Evolutionary conservation across 2,888 invertebrate species (phyloP), one percentile per base, ranked within the genome.

Genomic region (Drosophila macrospina): DNA sequence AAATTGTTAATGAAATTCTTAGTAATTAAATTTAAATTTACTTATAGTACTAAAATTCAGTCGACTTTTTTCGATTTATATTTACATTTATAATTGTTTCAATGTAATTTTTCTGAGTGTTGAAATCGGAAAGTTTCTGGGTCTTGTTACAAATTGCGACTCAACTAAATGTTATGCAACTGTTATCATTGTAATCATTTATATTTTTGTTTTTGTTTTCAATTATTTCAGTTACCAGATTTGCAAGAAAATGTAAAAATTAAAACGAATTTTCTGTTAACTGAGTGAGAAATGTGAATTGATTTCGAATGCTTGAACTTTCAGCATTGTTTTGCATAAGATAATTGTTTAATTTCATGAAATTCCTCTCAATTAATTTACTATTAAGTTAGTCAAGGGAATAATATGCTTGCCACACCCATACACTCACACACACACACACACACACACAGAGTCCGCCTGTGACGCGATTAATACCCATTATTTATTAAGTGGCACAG

Each of bases 401-500:
- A 20, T 16, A n/a, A n/a, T 4, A 8, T 16, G 8, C 4, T 11
- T n/a, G 3, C 30, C 48, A 36, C 16, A 50, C 32, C 32, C 30
- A 30, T 48, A 48, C 8, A 24, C 5, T 10, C 2, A n/a, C 30
- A 30, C 55, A 48, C 8, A 24, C 5, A 3, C n/a, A n/a, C n/a
- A 42, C 26, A 24, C 8, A 32, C 13, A 15, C 11, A 11, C 11
- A 13, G 15, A 26, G 5, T 13, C 42, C 42, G 36, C n/a, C 15
- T 16, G 52, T 4, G 36, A 51, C 28, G 34, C 52, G 64, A 57
- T 73, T 73, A 76, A 79, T 87, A 57, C 56, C 62, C 70, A 78
- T 87, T 85, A 78, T 83, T 81, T 78, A 85, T 82, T 66, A 67
- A 80, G 77, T 73, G 64, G 64, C 64, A 61, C 65, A 55, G 30